phyloP scores from a whole-genome alignment of 2,797 vertebrate species.

The Kryptopterus vitreolus region DNA sequence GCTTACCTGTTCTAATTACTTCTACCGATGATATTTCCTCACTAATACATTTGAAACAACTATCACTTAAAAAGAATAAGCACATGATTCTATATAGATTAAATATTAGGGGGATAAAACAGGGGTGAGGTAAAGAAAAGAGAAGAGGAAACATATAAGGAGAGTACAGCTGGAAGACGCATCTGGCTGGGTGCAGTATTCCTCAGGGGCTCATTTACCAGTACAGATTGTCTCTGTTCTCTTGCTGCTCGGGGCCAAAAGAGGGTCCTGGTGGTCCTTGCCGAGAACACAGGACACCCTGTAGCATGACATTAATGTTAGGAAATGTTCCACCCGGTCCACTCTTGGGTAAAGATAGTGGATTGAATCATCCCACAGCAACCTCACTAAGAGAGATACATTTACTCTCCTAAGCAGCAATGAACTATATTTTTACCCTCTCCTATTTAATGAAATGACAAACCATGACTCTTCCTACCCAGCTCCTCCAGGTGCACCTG shows the following conservation, averaged over 20 bases:
- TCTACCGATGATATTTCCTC: neutral
- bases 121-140: neutral
- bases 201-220: conserved; percentile 23
- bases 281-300: conserved; percentile 15
- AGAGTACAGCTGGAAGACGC: conserved; percentile 43
- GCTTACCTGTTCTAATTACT: conserved; percentile 1
- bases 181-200: conserved; percentile 21
- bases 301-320: conserved; percentile 11
- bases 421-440: neutral
- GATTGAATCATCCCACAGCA: neutral
- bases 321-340: neutral
- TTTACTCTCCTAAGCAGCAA: neutral
- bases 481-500: conserved; percentile 33
- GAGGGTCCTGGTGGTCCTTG: conserved; percentile 13
- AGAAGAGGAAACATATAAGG: conserved; percentile 14
- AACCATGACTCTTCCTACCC: neutral
- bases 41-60: neutral
- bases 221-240: conserved; percentile 29
- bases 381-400: neutral
- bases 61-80: neutral
- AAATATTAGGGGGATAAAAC: neutral
- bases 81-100: neutral
- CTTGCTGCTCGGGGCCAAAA: conserved; percentile 11
- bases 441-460: neutral
- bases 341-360: neutral